Percentiles rank a stretch among this genome's conserved stretches.
phyloP scores from a whole-genome alignment of 2,888 invertebrate species.

The Keiferia lycopersicella region DNA sequence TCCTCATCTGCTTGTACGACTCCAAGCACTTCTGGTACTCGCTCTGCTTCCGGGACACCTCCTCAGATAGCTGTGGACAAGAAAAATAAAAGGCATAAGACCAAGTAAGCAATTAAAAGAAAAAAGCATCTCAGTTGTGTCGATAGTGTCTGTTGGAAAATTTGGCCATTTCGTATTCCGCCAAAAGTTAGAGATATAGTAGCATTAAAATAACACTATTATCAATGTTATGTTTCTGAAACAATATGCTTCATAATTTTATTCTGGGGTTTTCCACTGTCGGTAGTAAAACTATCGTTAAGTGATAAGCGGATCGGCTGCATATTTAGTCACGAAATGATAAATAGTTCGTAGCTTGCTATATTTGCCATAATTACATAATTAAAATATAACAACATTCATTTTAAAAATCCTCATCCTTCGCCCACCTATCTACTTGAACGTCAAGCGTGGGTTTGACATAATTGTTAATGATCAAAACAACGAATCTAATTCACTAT shows the following conservation, averaged over 20 bases:
- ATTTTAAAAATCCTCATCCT: background rate
- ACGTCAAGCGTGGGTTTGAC: background rate
- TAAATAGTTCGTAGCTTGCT: background rate
- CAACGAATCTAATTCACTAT: constrained; percentile 1
- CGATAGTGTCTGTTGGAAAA: background rate
- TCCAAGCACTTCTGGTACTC: constrained; percentile 97
- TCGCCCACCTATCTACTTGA: background rate
- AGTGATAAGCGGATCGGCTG: background rate
- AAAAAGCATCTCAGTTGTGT: background rate
- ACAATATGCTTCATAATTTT: too few relatives aligned
- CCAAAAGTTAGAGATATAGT: too few relatives aligned
- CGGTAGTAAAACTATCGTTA: too few relatives aligned
- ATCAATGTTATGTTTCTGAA: too few relatives aligned
- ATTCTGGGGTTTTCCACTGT: too few relatives aligned
- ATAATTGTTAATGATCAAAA: background rate
- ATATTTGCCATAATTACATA: background rate
- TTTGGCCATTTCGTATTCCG: background rate
- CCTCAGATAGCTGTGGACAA: constrained; percentile 90
- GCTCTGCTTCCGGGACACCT: constrained; percentile 91
- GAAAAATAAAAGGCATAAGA: constrained; percentile 26
- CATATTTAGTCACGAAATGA: background rate
- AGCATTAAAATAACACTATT: too few relatives aligned
- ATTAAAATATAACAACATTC: background rate
- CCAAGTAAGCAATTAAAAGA: background rate
- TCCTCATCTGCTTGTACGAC: constrained; percentile 92